Conservation (phyloP, 2,888 invertebrate genomes). For the Atethmia centrago region DNA sequence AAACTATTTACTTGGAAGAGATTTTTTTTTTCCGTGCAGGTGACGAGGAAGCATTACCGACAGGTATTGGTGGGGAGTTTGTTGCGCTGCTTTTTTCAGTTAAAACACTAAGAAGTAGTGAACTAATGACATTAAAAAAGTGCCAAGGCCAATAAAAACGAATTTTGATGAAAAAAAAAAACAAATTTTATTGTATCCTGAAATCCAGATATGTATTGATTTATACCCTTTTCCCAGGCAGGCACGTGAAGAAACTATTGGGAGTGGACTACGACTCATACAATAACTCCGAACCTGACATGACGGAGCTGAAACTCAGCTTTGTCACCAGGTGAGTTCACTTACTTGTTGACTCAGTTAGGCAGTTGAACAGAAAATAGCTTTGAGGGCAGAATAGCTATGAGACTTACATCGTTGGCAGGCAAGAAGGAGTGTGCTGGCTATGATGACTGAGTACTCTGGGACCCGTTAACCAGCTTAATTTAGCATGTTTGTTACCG, state of each 20-base stretch:
- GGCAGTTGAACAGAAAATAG: too few species aligned
- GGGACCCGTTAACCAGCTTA: not conserved
- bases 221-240: constrained; percentile 45
- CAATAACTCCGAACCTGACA: constrained; percentile 51
- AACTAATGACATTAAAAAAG: not conserved
- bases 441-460: not conserved
- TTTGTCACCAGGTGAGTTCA: constrained; percentile 63
- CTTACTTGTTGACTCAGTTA: too few species aligned
- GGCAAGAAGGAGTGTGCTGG: not conserved
- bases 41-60: not conserved
- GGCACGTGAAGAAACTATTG: constrained; percentile 61
- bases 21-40: too few species aligned
- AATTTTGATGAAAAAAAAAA: too few species aligned
- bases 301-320: constrained; percentile 53
- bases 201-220: too few species aligned
- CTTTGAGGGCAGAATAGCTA: too few species aligned
- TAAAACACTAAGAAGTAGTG: not conserved
- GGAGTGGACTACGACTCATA: constrained; percentile 67
- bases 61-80: not conserved
- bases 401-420: not conserved
- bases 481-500: not conserved
- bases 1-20: too few species aligned
- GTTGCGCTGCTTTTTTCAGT: not conserved
- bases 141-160: too few species aligned
- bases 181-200: too few species aligned